Evolutionary conservation across 1,140 invertebrate genomes (phyloP).

Genomic region (Arctopsyche grandis): DNA sequence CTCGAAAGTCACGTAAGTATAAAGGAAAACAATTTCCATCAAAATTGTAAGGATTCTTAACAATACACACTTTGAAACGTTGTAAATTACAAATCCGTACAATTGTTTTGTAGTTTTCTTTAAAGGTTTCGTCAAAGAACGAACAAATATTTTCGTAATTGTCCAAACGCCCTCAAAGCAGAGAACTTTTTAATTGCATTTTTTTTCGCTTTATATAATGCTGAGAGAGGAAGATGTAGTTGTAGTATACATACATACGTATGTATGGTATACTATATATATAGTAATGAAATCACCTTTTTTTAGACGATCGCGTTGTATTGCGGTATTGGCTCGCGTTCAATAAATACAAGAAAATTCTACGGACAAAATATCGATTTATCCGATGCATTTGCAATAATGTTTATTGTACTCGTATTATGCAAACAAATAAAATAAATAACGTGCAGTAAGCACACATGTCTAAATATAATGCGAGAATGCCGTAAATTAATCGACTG

Average conservation of each 20-base stretch:
- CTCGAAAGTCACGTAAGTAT: neutral
- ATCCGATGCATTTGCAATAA: neutral
- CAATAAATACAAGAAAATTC: neutral
- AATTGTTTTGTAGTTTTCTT: too few relatives aligned
- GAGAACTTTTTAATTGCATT: too few relatives aligned
- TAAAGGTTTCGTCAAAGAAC: too few relatives aligned
- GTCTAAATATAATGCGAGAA: neutral
- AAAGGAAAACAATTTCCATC: neutral
- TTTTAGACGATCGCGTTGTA: neutral
- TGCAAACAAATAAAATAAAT: neutral
- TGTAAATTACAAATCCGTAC: neutral
- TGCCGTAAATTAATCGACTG: too few relatives aligned
- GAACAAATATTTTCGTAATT: too few relatives aligned
- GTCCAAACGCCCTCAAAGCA: too few relatives aligned
- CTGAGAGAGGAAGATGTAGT: too few relatives aligned
- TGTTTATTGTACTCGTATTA: neutral
- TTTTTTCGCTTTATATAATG: too few relatives aligned
- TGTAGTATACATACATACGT: too few relatives aligned
- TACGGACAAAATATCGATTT: neutral
- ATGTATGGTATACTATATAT: too few relatives aligned
- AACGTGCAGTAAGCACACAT: neutral
- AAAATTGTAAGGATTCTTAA: too few relatives aligned
- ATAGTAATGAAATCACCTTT: neutral
- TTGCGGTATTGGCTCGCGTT: neutral
- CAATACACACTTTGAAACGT: neutral